phyloP scores from a whole-genome alignment of 2,888 invertebrate species.

The Julus scanicus region DNA sequence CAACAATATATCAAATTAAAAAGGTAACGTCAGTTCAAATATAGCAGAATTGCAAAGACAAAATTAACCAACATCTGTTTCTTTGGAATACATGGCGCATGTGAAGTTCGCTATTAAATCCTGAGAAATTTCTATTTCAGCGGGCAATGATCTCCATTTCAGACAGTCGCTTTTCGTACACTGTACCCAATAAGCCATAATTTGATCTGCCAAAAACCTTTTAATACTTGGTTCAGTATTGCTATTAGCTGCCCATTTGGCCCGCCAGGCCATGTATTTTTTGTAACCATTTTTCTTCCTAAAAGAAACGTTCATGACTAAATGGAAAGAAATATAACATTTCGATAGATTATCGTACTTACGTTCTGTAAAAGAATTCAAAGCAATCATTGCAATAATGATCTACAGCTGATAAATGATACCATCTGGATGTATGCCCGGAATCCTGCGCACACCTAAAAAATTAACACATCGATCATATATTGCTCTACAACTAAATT shows the following conservation, averaged over 20 bases:
- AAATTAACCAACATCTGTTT: not conserved
- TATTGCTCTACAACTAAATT: not conserved
- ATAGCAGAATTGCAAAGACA: not conserved
- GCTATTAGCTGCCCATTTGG: conserved; percentile 64
- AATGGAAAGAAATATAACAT: not conserved
- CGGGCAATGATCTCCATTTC: conserved; percentile 66
- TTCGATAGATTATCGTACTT: conserved; percentile 46
- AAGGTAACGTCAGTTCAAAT: not conserved
- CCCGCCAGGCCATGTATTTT: conserved; percentile 63
- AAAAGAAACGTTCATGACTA: conserved; percentile 4
- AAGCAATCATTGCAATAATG: conserved; percentile 68
- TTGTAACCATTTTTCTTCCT: conserved; percentile 58
- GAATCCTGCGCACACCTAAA: conserved; percentile 63
- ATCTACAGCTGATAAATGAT: conserved; percentile 66
- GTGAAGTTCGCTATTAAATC: conserved; percentile 51
- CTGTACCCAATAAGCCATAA: conserved; percentile 66
- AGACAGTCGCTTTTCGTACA: conserved; percentile 64
- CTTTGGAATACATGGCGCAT: conserved; percentile 43
- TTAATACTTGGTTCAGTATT: conserved; percentile 63
- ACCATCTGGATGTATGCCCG: conserved; percentile 66
- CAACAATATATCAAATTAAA: not conserved
- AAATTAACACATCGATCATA: not conserved
- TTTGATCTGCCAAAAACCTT: conserved; percentile 64
- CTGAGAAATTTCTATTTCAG: conserved; percentile 58
- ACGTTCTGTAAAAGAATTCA: conserved; percentile 66